phyloP scores from a whole-genome alignment of 1,140 invertebrate genomes.

The Cherax destructor region DNA sequence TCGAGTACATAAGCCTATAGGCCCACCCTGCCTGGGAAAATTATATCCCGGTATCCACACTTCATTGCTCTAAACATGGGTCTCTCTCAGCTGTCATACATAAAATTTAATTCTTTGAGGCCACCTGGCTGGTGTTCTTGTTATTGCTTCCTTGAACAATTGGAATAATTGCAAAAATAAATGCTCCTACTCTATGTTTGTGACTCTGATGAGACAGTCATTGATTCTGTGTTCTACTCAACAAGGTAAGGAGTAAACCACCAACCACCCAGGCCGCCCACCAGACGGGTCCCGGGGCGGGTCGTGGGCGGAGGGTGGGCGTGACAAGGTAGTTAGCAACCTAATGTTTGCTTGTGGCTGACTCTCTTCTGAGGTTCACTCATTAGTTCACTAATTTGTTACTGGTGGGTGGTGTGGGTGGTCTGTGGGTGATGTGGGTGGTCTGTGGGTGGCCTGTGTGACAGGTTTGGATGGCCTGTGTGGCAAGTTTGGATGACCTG shows the following conservation, averaged over 20 bases:
- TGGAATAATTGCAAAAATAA: too few species aligned
- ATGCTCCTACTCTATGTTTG: too few species aligned
- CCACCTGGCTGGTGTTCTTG: too few species aligned
- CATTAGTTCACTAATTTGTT: neutral
- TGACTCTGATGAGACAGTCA: too few species aligned
- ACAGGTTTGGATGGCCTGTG: neutral
- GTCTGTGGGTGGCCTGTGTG: neutral
- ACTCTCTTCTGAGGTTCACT: neutral
- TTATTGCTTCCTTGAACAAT: too few species aligned
- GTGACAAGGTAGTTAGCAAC: neutral
- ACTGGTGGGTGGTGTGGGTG: neutral
- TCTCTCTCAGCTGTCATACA: too few species aligned
- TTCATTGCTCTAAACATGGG: too few species aligned
- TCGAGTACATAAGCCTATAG: too few species aligned
- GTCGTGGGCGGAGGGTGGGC: neutral
- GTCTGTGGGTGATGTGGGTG: neutral
- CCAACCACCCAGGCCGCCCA: conserved; percentile 32
- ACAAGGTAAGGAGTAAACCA: neutral
- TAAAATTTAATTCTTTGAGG: too few species aligned
- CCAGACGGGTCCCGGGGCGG: conserved; percentile 8
- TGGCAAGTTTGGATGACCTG: neutral
- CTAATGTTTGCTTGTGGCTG: conserved; percentile 29
- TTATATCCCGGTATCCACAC: too few species aligned
- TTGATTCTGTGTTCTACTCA: too few species aligned
- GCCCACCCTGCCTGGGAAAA: too few species aligned